These are phyloP conservation scores for Aspidapion aeneum DNA, from an alignment of 2,888 invertebrate genomes.

Conservation along the genomic window DNA sequence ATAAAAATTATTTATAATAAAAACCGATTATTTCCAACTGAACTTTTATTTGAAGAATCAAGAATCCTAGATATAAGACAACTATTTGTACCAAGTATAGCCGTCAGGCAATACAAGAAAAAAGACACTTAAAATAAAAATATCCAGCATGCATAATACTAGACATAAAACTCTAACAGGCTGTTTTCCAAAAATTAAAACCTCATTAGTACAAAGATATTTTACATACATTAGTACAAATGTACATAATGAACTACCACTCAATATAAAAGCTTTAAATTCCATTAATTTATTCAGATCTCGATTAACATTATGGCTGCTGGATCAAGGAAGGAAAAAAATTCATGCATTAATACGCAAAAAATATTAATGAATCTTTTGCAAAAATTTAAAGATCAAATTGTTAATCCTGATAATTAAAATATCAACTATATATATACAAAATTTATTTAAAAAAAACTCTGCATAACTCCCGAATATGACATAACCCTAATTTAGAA, in stretches of 20 bases:
- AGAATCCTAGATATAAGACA: background rate
- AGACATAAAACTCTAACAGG: background rate
- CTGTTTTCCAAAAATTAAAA: background rate
- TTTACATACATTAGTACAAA: background rate
- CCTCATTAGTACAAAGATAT: background rate
- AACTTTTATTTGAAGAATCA: background rate
- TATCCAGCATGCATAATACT: background rate
- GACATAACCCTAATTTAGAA: too few species aligned
- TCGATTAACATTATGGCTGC: background rate
- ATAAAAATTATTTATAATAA: conserved; percentile 1
- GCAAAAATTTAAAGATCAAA: too few species aligned
- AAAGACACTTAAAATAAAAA: conserved; percentile 3
- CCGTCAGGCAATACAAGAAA: background rate
- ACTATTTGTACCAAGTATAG: conserved; percentile 1
- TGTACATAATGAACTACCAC: background rate
- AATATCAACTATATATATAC: too few species aligned
- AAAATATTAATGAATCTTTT: background rate
- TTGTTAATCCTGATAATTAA: too few species aligned
- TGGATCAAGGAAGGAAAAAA: background rate
- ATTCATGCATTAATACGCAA: background rate
- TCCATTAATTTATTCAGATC: background rate
- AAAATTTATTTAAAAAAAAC: too few species aligned
- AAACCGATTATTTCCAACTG: background rate
- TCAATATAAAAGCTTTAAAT: background rate
- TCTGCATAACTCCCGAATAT: too few species aligned